phyloP scores from a whole-genome alignment of 2,888 invertebrate species.

The Axea sp. region DNA sequence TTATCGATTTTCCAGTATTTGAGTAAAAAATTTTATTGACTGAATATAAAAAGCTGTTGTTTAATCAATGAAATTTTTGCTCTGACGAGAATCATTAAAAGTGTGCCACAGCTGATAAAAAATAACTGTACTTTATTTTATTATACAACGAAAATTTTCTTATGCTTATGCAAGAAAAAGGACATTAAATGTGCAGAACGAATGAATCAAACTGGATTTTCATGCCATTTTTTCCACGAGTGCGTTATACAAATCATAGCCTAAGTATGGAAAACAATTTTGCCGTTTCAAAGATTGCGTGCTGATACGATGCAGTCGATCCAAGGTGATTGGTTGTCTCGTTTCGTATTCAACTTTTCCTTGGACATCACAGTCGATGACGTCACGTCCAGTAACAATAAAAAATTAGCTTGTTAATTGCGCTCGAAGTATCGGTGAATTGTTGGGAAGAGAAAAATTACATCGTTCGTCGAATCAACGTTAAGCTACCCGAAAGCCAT shows the following conservation, averaged over 20 bases:
- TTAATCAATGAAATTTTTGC: slow-evolving; percentile 20
- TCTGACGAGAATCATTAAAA: too few relatives aligned
- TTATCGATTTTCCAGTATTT: too few relatives aligned
- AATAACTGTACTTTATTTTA: slow-evolving; percentile 19
- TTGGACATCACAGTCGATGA: neutral
- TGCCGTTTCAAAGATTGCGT: slow-evolving; percentile 8
- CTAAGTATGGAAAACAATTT: slow-evolving; percentile 16
- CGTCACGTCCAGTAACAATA: neutral
- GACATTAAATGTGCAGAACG: neutral
- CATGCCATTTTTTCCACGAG: neutral
- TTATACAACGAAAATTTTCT: slow-evolving; percentile 28
- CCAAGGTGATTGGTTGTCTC: slow-evolving; percentile 8
- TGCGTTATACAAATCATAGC: slow-evolving; percentile 8
- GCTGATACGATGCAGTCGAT: neutral
- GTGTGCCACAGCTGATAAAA: slow-evolving; percentile 9
- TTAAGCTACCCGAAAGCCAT: too few relatives aligned
- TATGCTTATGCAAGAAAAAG: slow-evolving; percentile 7
- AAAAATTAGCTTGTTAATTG: neutral
- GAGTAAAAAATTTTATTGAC: too few relatives aligned
- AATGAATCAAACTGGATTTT: neutral
- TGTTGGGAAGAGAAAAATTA: too few relatives aligned
- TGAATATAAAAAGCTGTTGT: slow-evolving; percentile 14
- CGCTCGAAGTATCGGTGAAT: neutral
- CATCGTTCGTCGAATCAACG: too few relatives aligned
- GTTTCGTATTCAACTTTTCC: neutral